Evolutionary conservation across 2,113 vertebrate genomes (phyloP), one percentile per base, ranked within the genome.

Genomic region (Pongo pygmaeus): DNA sequence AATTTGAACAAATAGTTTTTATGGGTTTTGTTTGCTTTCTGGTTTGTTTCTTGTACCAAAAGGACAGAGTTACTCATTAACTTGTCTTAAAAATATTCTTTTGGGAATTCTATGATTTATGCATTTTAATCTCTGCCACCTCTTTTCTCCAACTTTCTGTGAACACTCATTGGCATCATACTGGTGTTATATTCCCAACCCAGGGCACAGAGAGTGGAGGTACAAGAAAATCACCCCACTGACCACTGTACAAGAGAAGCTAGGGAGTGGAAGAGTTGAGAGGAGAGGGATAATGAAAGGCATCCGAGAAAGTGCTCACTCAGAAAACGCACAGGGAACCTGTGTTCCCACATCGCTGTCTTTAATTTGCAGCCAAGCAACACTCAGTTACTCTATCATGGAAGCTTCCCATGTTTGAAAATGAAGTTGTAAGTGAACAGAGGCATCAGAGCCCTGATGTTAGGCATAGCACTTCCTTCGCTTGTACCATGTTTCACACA

Each of bases 21-120:
- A 48, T 40, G 61, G 10, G 25, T 61, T 94, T 72, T 93, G 43
- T 91, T 97, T 77, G 52, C 30, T 90, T 81, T 59, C 81, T 92
- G 23, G 35, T 27, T 59, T 77, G 40, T 10, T 96, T 83, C 43
- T 78, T 84, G 23, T 69, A 48, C 59, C 77, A 30, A 55, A 88
- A 90, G 55, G 69, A 75, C 43, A 74, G 50, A 87, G 32, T 78
- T 81, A 57, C 43, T 84, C 14, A 13, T 88, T 80, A 79, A 61
- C 11, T 64, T 84, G 81, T 55, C 74, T 91, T 74, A 61, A 13
- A 11, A 83, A 75, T 48, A 59, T 48, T 50, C 38, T 79, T 95
- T 69, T 59, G 59, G 48, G 38, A 38, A 55, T 61, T 89, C 74
- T 35, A 91, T 67, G 57, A 35, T 92, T 92, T 23, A 30, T n/a